A percentile compares a stretch with the other conserved stretches of the same genome.
phyloP scores from a whole-genome alignment of 2,113 vertebrate genomes.

The Struthio camelus region DNA sequence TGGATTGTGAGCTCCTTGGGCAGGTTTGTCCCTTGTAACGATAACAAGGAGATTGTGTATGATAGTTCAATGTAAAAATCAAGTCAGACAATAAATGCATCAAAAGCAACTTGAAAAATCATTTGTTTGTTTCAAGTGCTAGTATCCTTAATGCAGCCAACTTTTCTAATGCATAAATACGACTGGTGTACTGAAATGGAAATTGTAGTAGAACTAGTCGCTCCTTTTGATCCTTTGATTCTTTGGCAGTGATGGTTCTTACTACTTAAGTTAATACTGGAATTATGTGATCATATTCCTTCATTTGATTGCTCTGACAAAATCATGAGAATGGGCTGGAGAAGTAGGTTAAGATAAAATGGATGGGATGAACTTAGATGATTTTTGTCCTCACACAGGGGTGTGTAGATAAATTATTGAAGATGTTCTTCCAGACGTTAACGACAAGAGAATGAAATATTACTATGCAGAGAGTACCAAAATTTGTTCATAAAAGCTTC shows the following conservation, averaged over 20 bases:
- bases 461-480: neutral
- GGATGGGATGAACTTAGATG: neutral
- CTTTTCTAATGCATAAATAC: neutral
- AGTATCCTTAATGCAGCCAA: neutral
- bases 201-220: neutral
- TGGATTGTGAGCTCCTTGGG: neutral
- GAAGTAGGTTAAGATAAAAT: neutral
- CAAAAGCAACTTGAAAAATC: neutral
- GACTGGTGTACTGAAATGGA: neutral
- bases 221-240: neutral
- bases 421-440: neutral
- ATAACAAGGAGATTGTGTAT: neutral
- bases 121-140: neutral
- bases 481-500: neutral
- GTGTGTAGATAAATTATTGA: neutral
- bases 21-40: neutral
- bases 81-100: slow-evolving; percentile 8
- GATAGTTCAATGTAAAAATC: slow-evolving; percentile 26
- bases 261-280: neutral
- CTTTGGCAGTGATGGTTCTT: neutral
- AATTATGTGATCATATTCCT: neutral
- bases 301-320: neutral
- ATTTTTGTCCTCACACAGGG: neutral
- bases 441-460: neutral
- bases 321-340: neutral